phyloP scores from a whole-genome alignment of 2,113 vertebrate species.

The Numida meleagris region DNA sequence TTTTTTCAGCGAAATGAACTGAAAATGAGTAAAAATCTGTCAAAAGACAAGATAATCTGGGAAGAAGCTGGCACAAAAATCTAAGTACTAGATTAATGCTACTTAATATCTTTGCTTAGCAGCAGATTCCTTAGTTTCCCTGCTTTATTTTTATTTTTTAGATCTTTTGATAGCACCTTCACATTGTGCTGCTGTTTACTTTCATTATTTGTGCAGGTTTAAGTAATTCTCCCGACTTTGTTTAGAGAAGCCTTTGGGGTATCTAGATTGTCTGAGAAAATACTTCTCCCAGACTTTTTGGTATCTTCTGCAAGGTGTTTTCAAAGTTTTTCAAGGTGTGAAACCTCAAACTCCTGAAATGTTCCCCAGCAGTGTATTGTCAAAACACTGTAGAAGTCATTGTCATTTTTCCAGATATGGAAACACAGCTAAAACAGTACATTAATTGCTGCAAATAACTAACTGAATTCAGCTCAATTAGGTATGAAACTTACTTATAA shows the following conservation, averaged over 20 bases:
- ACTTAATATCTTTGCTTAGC: background rate
- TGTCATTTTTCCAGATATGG: background rate
- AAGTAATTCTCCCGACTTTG: background rate
- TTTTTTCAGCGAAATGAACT: constrained; percentile 6
- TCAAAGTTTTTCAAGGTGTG: background rate
- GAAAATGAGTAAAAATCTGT: constrained; percentile 19
- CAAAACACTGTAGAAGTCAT: background rate
- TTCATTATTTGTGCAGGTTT: background rate
- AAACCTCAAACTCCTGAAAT: background rate
- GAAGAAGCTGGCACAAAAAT: background rate
- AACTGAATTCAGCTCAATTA: background rate
- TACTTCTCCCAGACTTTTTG: background rate
- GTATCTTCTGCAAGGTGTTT: background rate
- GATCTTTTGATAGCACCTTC: background rate
- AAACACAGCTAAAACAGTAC: background rate
- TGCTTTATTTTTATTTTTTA: background rate
- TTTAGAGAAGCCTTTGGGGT: background rate
- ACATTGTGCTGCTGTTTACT: background rate
- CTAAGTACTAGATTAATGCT: background rate
- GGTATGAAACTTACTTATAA: background rate
- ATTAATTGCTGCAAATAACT: background rate
- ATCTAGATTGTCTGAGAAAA: background rate
- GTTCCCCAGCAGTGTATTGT: background rate
- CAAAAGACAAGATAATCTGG: background rate
- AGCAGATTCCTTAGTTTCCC: background rate